These are phyloP conservation scores for Pilophorus perplexus DNA, from an alignment of 2,888 invertebrate species.

Conservation along the genomic window DNA sequence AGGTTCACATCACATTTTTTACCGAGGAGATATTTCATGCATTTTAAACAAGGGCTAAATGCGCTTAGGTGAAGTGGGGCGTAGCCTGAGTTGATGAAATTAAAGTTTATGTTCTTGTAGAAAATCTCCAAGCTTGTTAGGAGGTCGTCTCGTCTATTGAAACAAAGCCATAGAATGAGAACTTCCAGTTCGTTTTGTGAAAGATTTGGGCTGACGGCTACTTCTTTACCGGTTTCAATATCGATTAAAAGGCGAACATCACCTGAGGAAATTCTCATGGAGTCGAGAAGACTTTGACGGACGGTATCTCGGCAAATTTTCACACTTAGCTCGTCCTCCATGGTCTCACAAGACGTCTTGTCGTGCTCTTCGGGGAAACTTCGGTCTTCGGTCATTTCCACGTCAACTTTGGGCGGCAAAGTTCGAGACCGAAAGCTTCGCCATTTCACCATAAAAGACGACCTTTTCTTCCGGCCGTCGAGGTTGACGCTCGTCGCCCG, in stretches of 20 bases:
- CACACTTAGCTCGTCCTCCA: slow-evolving; percentile 52
- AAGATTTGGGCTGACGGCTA: slow-evolving; percentile 8
- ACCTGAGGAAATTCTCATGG: slow-evolving; percentile 67
- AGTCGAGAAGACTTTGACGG: slow-evolving; percentile 69
- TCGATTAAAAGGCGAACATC: slow-evolving; percentile 68
- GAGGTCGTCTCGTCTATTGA: slow-evolving; percentile 66
- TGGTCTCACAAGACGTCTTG: slow-evolving; percentile 20
- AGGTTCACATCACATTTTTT: slow-evolving; percentile 68
- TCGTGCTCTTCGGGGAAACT: slow-evolving; percentile 41
- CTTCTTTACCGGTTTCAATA: slow-evolving; percentile 66
- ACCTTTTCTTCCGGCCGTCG: slow-evolving; percentile 49
- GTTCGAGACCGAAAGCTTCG: slow-evolving; percentile 45
- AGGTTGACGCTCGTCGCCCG: slow-evolving; percentile 55
- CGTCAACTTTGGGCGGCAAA: slow-evolving; percentile 26
- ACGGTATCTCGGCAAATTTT: slow-evolving; percentile 61
- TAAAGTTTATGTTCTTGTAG: slow-evolving; percentile 70
- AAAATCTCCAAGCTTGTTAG: slow-evolving; percentile 62
- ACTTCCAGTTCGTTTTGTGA: slow-evolving; percentile 27
- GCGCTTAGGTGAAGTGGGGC: slow-evolving; percentile 72
- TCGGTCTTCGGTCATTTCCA: slow-evolving; percentile 41
- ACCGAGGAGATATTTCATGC: slow-evolving; percentile 66
- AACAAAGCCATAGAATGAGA: slow-evolving; percentile 62
- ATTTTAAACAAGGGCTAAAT: slow-evolving; percentile 72
- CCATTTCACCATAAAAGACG: slow-evolving; percentile 48
- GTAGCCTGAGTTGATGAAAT: slow-evolving; percentile 67